Percentiles rank a stretch among this genome's conserved stretches.
Conservation (phyloP, 2,888 invertebrate genomes). For the Spisula subtruncata region DNA sequence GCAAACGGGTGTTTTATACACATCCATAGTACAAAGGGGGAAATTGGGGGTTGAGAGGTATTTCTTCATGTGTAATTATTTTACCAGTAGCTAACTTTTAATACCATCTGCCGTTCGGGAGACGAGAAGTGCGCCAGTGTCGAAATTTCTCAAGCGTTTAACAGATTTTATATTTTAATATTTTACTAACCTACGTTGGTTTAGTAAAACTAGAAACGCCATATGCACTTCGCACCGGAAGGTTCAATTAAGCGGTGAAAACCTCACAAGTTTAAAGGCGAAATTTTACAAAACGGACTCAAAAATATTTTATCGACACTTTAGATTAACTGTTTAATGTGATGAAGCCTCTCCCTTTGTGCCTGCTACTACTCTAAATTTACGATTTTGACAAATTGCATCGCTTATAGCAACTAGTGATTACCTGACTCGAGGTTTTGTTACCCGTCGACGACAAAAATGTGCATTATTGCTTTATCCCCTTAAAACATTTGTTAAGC, state of each 20-base stretch:
- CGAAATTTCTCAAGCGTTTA: constrained; percentile 58
- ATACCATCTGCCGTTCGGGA: constrained; percentile 65
- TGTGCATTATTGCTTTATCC: not conserved
- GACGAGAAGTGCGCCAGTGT: constrained; percentile 47
- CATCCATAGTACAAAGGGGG: constrained; percentile 54
- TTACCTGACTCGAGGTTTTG: not conserved
- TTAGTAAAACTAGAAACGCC: constrained; percentile 50
- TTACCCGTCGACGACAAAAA: not conserved
- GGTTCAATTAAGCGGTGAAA: constrained; percentile 64
- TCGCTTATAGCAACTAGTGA: constrained; percentile 39
- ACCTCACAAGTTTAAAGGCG: constrained; percentile 54
- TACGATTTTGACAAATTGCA: constrained; percentile 21
- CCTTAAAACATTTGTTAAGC: not conserved
- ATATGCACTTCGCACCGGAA: constrained; percentile 65
- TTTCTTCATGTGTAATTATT: constrained; percentile 63
- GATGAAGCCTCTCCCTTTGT: not conserved
- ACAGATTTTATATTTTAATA: constrained; percentile 66
- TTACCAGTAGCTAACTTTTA: constrained; percentile 51
- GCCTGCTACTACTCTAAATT: constrained; percentile 20
- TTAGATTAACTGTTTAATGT: constrained; percentile 46
- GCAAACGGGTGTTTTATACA: constrained; percentile 46
- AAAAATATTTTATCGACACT: constrained; percentile 41
- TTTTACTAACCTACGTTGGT: constrained; percentile 45
- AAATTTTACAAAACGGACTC: constrained; percentile 36
- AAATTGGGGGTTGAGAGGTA: constrained; percentile 48